phyloP scores from a whole-genome alignment of 2,113 vertebrate genomes.

The Myxocyprinus asiaticus region DNA sequence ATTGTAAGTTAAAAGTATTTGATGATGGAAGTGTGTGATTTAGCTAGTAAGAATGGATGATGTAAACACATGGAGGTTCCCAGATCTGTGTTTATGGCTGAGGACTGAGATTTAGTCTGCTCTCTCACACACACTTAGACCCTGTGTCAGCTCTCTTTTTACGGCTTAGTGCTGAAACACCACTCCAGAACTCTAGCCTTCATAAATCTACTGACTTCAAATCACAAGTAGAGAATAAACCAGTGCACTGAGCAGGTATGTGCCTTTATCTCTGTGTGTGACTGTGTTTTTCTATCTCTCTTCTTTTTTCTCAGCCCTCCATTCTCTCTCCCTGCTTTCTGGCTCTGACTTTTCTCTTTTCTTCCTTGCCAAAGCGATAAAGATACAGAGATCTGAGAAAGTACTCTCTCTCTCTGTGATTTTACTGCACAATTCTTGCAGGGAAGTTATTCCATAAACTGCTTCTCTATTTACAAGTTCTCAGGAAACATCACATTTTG shows the following conservation, averaged over 20 bases:
- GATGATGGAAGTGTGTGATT: conserved; percentile 35
- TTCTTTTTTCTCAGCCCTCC: background rate
- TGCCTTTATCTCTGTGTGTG: background rate
- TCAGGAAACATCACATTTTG: conserved; percentile 3
- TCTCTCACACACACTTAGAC: conserved; percentile 16
- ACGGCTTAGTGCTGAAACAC: conserved; percentile 12
- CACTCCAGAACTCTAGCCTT: conserved; percentile 27
- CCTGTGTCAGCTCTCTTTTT: background rate
- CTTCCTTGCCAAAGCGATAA: conserved; percentile 46
- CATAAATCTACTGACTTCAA: conserved; percentile 44
- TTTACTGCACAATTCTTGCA: background rate
- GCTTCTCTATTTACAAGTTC: conserved; percentile 10
- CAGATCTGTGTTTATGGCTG: conserved; percentile 48
- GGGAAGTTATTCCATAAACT: conserved; percentile 20
- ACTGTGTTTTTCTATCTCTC: background rate
- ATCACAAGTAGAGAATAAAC: conserved; percentile 37
- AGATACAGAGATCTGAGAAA: conserved; percentile 38
- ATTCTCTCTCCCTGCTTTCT: conserved; percentile 13
- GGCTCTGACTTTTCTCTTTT: conserved; percentile 17
- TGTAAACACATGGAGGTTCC: conserved; percentile 52
- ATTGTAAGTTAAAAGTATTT: background rate
- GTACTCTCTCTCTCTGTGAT: background rate
- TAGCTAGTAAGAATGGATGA: conserved; percentile 38
- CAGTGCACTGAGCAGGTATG: conserved; percentile 30
- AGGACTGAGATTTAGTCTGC: background rate